These are phyloP conservation scores for Gymnogyps californianus DNA, from an alignment of 2,113 vertebrate genomes.

Conservation along the genomic window DNA sequence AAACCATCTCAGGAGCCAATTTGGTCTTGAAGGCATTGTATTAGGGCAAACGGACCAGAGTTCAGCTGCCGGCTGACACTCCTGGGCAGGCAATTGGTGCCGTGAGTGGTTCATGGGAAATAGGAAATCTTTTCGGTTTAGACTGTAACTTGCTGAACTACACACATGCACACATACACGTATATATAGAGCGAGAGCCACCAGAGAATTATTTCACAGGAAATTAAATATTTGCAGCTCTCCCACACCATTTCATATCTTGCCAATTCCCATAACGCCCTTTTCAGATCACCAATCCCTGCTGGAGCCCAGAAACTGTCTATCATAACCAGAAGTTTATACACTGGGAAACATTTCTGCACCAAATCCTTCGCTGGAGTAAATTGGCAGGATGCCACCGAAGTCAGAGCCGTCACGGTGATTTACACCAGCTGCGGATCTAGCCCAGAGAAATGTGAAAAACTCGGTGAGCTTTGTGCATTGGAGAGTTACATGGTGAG, in stretches of 20 bases:
- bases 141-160: not conserved
- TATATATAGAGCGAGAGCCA: not conserved
- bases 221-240: constrained; percentile 58
- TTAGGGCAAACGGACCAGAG: not conserved
- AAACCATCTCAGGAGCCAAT: not conserved
- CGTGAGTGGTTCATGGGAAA: not conserved
- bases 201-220: constrained; percentile 50
- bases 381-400: constrained; percentile 13
- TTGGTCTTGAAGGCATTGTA: not conserved
- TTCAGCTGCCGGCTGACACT: not conserved
- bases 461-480: not conserved
- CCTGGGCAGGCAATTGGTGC: not conserved
- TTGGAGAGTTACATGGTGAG: not conserved
- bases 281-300: constrained; percentile 13
- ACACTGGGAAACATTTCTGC: constrained; percentile 54
- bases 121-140: not conserved
- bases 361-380: constrained; percentile 39
- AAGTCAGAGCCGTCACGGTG: not conserved
- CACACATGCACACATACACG: not conserved
- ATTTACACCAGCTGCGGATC: constrained; percentile 45
- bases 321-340: constrained; percentile 53
- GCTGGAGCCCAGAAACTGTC: constrained; percentile 56
- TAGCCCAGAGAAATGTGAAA: not conserved
- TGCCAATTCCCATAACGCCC: constrained; percentile 53
- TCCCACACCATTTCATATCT: constrained; percentile 39